Evolutionary conservation across 2,113 vertebrate genomes (phyloP).

Genomic region (Progne subis): DNA sequence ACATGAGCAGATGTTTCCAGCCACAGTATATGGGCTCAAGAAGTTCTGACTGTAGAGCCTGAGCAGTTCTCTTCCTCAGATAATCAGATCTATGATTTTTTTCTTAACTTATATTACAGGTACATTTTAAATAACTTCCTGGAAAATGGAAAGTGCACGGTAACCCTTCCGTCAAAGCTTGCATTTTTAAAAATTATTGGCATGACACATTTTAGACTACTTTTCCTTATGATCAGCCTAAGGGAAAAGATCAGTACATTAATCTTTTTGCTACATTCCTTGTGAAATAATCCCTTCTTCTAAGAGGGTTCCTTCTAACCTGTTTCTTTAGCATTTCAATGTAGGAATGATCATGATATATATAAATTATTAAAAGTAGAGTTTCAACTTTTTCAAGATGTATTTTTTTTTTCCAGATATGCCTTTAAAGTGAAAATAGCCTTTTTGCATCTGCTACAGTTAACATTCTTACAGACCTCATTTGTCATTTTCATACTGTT

Average conservation of each 20-base stretch:
- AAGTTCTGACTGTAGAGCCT: neutral
- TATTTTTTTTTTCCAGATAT: neutral
- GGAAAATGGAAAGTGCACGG: neutral
- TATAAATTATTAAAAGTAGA: neutral
- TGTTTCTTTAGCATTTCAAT: neutral
- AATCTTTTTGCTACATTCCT: neutral
- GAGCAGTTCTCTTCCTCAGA: neutral
- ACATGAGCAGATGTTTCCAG: neutral
- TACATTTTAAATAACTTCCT: constrained; percentile 14
- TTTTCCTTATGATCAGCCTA: constrained; percentile 36
- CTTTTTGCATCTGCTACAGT: neutral
- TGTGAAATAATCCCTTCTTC: neutral
- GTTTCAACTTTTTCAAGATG: neutral
- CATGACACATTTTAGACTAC: neutral
- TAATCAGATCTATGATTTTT: constrained; percentile 37
- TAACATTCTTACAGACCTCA: neutral
- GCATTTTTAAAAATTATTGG: neutral
- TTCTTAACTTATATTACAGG: neutral
- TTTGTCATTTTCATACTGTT: neutral
- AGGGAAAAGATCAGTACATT: neutral
- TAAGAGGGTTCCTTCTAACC: neutral
- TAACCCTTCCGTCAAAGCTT: constrained; percentile 2
- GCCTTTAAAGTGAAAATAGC: neutral
- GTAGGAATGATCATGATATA: neutral
- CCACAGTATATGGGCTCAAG: neutral